Base-by-base conservation (phyloP, 1,140 invertebrate genomes). In the Nasonia giraulti region DNA sequence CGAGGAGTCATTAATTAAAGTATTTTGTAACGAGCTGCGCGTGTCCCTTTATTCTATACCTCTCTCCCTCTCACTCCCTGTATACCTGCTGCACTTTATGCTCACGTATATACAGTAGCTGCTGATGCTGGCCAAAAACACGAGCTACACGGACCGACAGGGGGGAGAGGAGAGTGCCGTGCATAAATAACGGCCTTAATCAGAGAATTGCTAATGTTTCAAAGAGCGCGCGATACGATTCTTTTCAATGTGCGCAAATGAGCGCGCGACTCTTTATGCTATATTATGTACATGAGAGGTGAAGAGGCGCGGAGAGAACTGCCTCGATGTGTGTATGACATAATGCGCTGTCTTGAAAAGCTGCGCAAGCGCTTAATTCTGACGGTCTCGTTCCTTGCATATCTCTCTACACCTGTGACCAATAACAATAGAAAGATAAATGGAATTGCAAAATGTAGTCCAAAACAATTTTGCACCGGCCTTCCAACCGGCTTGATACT, bases 1-100 rank as follows among this genome's bases (percentile, higher is more conserved):
- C 87, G 92, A 90, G 69, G 87, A 91, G 90, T 92, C 91, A 92
- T 92, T 92, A 92, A 92, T 92, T 92, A 91, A 92, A 92, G 89
- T 91, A 90, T 90, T 91, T 91, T 89, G 88, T 91, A 91, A 91
- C 89, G 89, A 90, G 89, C 86, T 87, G 55, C 80, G n/a, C 27
- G 79, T 23, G 82, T n/a, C 77, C 79, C 87, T 83, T 87, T 86
- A 82, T 78, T 85, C 76, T 85, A 44, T 85, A 74, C n/a, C 76
- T 82, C 68, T n/a, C 76, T 82, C 68, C 83, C 76, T 85, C 55
- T 86, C 76, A n/a, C 73, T 82, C 68, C 33, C 1, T 73, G 6
- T 31, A 23, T 62, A 62, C 17, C 55, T 80, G 17, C 62, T 80
- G 23, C 27, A n/a, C 14, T 23, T 62, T 33, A n/a, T 23, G n/a